A percentile compares a stretch with the other conserved stretches of the same genome.
phyloP scores from a whole-genome alignment of 1,140 invertebrate species.

The Drosophila obscura region DNA sequence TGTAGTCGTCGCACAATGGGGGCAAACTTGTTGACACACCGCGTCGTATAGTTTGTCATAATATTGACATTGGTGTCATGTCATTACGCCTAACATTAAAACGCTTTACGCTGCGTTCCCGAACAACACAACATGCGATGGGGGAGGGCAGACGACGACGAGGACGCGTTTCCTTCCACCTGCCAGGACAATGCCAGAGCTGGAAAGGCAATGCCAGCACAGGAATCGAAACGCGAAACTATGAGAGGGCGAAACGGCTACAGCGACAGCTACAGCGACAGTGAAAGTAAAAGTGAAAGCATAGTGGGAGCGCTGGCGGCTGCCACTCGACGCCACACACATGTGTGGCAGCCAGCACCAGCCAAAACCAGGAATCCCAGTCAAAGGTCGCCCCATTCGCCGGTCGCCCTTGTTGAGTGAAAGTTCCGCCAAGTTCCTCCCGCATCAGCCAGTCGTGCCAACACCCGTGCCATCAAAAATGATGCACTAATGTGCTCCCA shows the following conservation, averaged over 20 bases:
- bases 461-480: slow-evolving; percentile 28
- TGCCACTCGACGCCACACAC: slow-evolving; percentile 53
- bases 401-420: slow-evolving; percentile 60
- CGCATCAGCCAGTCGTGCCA: neutral
- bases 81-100: slow-evolving; percentile 76
- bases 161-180: too few relatives aligned
- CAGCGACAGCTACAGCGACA: slow-evolving; percentile 6
- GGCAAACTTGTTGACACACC: slow-evolving; percentile 72
- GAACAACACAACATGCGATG: slow-evolving; percentile 58
- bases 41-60: slow-evolving; percentile 57
- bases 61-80: slow-evolving; percentile 81
- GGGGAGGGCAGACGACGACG: neutral
- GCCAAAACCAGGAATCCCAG: slow-evolving; percentile 51
- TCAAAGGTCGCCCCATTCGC: slow-evolving; percentile 65
- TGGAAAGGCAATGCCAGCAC: slow-evolving; percentile 12
- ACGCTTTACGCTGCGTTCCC: slow-evolving; percentile 41
- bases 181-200: neutral
- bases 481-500: slow-evolving; percentile 18
- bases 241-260: slow-evolving; percentile 5
- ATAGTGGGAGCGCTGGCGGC: slow-evolving; percentile 5
- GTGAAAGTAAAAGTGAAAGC: slow-evolving; percentile 14
- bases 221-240: slow-evolving; percentile 21
- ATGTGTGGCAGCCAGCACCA: slow-evolving; percentile 29
- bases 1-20: slow-evolving; percentile 20
- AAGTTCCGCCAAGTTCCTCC: slow-evolving; percentile 58